Base-by-base conservation (phyloP, 2,797 vertebrate species). In the Scomberomorus guttatus region DNA sequence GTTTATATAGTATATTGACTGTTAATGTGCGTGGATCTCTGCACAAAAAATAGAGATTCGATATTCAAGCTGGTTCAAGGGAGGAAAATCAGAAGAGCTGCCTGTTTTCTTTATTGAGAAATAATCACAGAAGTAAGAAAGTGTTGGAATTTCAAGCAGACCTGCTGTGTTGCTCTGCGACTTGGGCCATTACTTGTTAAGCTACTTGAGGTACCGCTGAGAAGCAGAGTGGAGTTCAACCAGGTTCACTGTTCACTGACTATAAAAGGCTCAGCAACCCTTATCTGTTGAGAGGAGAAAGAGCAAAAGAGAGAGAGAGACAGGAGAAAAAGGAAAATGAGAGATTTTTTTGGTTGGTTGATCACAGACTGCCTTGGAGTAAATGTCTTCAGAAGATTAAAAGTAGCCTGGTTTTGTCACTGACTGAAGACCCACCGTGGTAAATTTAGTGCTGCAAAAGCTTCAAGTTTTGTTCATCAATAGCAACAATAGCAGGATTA, bases 281-380 rank as follows among this genome's bases (percentile, higher is more conserved):
- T 68, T 82, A 67, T 81, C 71, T 72, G 78, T 42, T 52, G 24
- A 63, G 62, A 71, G 71, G 60, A 69, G 73, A 75, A 72, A 55
- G 27, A 52, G 67, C 24, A 50, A 69, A 69, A 68, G 66, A 63
- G 63, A 70, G 20, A 50, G 18, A 50, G 46, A 50, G 18, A 50
- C 39, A 56, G 64, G 39, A 51, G 69, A 80, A 54, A 82, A 64
- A 86, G 56, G 59, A 68, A 79, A 79, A 71, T 44, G 3, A 63
- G 75, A 56, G 67, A 29, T 66, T 61, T 82, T 52, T 82, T 83
- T 80, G 82, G 74, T 90, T 86, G 87, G 80, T 80, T 87, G 87
- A 90, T 91, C 84, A 86, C 80, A 89, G 79, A 56, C 82, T 82
- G 57, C 58, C 80, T 87, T 77, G 54, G 55, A 88, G 72, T 85